Conservation (phyloP, 2,113 vertebrate genomes). For the Antechinus stuartii region DNA sequence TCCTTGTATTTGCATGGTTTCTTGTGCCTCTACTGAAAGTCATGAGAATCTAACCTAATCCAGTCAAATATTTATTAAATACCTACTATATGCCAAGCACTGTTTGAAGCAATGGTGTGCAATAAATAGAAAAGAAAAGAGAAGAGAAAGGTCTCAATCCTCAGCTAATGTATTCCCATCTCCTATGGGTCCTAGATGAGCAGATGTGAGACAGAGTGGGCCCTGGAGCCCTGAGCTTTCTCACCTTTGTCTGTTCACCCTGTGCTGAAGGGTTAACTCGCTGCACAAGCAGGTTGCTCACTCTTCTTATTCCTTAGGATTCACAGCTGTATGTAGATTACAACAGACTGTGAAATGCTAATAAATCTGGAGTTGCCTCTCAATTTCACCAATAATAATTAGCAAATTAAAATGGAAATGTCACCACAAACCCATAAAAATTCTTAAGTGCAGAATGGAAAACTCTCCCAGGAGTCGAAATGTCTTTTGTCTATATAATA, state of each 20-base stretch:
- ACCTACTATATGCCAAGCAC: neutral
- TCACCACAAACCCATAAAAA: constrained; percentile 75
- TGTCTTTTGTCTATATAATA: constrained; percentile 39
- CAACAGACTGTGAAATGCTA: constrained; percentile 74
- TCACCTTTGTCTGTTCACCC: neutral
- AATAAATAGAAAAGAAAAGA: neutral
- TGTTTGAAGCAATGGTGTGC: neutral
- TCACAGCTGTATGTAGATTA: constrained; percentile 64
- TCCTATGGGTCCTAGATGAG: rapidly evolving
- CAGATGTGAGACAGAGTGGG: neutral
- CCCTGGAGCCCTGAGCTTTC: neutral
- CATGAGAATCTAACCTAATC: neutral
- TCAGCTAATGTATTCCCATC: neutral
- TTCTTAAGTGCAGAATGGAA: constrained; percentile 55
- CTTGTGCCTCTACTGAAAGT: neutral
- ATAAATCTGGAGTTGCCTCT: constrained; percentile 75
- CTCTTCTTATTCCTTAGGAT: constrained; percentile 52
- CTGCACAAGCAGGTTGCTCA: neutral
- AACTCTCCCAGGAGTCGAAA: constrained; percentile 60
- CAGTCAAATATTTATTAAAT: neutral
- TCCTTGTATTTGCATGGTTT: neutral
- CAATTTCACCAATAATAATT: constrained; percentile 79
- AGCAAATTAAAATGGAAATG: constrained; percentile 82
- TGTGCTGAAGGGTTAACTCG: neutral
- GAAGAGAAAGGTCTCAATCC: neutral